phyloP scores from a whole-genome alignment of 2,113 vertebrate species.

The Rhinichthys klamathensis region DNA sequence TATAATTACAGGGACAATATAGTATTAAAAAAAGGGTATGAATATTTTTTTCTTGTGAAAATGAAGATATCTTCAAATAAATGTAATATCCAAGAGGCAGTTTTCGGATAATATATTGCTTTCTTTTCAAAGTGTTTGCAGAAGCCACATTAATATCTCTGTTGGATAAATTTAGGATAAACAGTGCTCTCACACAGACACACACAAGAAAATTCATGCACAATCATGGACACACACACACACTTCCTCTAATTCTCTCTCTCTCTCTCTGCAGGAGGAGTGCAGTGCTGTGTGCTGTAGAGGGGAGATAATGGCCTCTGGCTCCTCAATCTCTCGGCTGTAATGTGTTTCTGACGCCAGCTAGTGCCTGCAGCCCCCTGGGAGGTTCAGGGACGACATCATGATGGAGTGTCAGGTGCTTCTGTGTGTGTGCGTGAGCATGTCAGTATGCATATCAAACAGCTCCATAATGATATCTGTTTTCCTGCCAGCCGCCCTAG shows the following conservation, averaged over 20 bases:
- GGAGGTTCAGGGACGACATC: constrained; percentile 72
- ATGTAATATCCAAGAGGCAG: not conserved
- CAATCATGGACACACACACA: not conserved
- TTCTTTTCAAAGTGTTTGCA: constrained; percentile 27
- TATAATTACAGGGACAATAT: not conserved
- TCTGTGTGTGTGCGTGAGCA: constrained; percentile 63
- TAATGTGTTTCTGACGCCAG: constrained; percentile 76
- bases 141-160: constrained; percentile 31
- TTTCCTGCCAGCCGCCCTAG: constrained; percentile 56
- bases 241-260: not conserved
- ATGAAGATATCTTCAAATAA: not conserved
- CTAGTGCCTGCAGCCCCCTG: constrained; percentile 65
- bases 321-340: constrained; percentile 80
- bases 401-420: constrained; percentile 84
- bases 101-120: constrained; percentile 17
- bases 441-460: constrained; percentile 78
- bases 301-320: constrained; percentile 76
- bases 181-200: not conserved
- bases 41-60: not conserved
- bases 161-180: constrained; percentile 28
- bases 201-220: not conserved
- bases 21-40: not conserved
- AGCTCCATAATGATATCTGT: constrained; percentile 75
- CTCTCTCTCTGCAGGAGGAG: constrained; percentile 57
- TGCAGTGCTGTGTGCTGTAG: constrained; percentile 62